Conservation (phyloP, 2,113 vertebrate genomes). For the Felis chaus region DNA sequence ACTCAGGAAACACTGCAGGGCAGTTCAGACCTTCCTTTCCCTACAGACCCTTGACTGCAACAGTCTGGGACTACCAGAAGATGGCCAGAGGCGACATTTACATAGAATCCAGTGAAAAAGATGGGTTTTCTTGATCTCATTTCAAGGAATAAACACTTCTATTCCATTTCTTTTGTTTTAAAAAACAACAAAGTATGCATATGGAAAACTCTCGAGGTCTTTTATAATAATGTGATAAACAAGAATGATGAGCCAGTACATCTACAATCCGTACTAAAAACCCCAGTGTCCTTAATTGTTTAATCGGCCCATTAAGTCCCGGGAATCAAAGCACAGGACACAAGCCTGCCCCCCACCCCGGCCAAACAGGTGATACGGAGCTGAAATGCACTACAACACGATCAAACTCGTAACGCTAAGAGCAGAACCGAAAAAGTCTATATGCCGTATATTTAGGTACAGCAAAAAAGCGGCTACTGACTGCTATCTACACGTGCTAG, state of each 20-base stretch:
- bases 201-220: not conserved
- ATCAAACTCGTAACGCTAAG: not conserved
- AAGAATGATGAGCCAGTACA: not conserved
- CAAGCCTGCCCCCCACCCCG: not conserved
- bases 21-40: not conserved
- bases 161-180: not conserved
- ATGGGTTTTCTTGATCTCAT: not conserved
- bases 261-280: not conserved
- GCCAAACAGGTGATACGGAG: not conserved
- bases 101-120: not conserved
- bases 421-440: not conserved
- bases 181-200: not conserved
- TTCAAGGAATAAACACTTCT: not conserved
- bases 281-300: not conserved
- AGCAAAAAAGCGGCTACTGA: not conserved
- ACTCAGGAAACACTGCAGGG: not conserved
- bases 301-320: not conserved
- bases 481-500: not conserved
- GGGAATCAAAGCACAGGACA: not conserved
- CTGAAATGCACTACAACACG: fast-evolving
- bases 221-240: not conserved
- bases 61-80: not conserved
- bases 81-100: not conserved
- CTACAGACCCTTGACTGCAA: not conserved
- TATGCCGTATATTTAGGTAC: not conserved